These are phyloP conservation scores for Chloroclysta siterata DNA, from an alignment of 2,888 invertebrate genomes.

Conservation along the genomic window DNA sequence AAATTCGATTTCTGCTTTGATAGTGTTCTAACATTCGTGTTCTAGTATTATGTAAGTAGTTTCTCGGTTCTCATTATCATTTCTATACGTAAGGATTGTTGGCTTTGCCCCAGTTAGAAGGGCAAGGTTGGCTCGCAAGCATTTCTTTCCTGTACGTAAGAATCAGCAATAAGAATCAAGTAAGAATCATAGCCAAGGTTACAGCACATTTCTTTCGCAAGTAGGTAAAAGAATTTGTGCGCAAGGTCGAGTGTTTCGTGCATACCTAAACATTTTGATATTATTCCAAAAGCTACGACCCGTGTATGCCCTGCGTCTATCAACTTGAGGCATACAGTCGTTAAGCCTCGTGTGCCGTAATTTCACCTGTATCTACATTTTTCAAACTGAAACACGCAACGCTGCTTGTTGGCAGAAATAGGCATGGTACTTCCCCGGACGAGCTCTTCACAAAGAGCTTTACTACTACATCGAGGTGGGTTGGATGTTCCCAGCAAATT, in stretches of 20 bases:
- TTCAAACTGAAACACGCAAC: too few relatives aligned
- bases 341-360: too few relatives aligned
- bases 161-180: background rate
- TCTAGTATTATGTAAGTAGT: slow-evolving; percentile 22
- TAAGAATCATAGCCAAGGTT: background rate
- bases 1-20: slow-evolving; percentile 25
- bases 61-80: slow-evolving; percentile 21
- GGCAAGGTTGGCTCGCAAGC: slow-evolving; percentile 23
- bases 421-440: too few relatives aligned
- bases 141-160: background rate
- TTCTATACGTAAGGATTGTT: slow-evolving; percentile 19
- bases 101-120: slow-evolving; percentile 23
- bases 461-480: too few relatives aligned
- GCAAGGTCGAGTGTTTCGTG: background rate
- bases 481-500: too few relatives aligned
- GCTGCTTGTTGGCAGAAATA: too few relatives aligned
- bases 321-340: too few relatives aligned
- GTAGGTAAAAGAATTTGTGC: background rate
- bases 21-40: slow-evolving; percentile 15
- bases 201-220: background rate
- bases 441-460: too few relatives aligned
- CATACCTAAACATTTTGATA: background rate
- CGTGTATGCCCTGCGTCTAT: too few relatives aligned
- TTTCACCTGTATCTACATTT: too few relatives aligned
- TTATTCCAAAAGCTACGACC: background rate